Percentiles rank a stretch among this genome's conserved stretches.
Evolutionary conservation across 2,797 vertebrate species (phyloP).

Genomic region (Pipistrellus nathusii): DNA sequence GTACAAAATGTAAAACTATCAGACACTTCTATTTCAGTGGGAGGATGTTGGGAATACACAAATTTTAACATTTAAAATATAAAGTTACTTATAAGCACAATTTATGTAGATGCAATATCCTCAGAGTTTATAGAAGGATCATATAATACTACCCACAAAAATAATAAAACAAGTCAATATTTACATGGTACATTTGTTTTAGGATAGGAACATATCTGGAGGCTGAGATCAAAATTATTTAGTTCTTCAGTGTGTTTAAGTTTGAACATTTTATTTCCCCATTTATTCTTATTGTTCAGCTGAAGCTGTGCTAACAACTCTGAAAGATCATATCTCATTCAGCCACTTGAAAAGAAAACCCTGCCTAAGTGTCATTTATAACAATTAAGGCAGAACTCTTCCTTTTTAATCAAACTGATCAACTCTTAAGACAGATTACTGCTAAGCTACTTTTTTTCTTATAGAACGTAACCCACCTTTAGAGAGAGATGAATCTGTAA

Average conservation of each 20-base stretch:
- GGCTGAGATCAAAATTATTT: not conserved
- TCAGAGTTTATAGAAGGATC: not conserved
- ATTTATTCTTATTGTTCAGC: slow-evolving; percentile 67
- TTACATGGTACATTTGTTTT: not conserved
- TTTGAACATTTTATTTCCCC: slow-evolving; percentile 29
- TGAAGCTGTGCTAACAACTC: slow-evolving; percentile 18
- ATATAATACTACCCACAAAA: not conserved
- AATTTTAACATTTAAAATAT: not conserved
- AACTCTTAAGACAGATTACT: slow-evolving; percentile 73
- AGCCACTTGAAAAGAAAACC: slow-evolving; percentile 31
- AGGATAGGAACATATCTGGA: not conserved
- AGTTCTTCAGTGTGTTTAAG: slow-evolving; percentile 28
- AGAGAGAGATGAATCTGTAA: not conserved
- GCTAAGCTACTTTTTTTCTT: slow-evolving; percentile 39
- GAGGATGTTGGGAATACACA: not conserved
- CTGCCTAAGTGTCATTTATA: slow-evolving; percentile 72
- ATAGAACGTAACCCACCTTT: not conserved
- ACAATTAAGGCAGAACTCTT: slow-evolving; percentile 68
- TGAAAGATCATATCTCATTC: slow-evolving; percentile 63
- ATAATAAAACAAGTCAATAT: not conserved
- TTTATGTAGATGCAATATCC: not conserved
- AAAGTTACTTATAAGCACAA: not conserved
- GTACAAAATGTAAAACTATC: not conserved
- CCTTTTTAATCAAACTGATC: slow-evolving; percentile 79
- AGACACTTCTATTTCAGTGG: not conserved